Base-by-base conservation (phyloP, 2,113 vertebrate species). In the Pantherophis guttatus region DNA sequence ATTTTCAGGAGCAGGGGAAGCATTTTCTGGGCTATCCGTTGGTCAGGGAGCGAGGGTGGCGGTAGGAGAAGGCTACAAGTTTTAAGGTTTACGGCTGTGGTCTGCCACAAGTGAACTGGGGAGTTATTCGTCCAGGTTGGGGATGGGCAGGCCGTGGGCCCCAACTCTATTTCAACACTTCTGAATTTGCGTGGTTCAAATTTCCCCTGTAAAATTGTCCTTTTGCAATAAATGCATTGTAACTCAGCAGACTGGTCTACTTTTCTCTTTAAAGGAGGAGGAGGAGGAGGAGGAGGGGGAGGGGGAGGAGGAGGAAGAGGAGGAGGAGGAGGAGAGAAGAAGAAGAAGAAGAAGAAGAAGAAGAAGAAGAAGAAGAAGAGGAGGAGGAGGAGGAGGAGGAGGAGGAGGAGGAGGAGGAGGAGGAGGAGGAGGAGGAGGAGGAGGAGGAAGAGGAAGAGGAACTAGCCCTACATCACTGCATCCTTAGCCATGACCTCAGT, bases 321-420 rank as follows among this genome's bases (percentile, higher is more conserved):
- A 54, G 53, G 0, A 12, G 0, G 12, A 13, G 3, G 1, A 23
- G 57, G 57, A 8, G 57, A 44, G 44, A 2, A 44, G 44, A 2
- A 44, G 44, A 3, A 44, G 2, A 3, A 44, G 44, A 3, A 44
- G 44, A 44, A 44, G 44, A 44, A 44, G 44, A 3, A 44, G 44
- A 44, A 44, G 3, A 33, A 33, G 33, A 33, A 33, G 33, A 33
- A 33, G 33, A 33, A 33, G 33, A 33, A 33, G 53, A 54, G 53
- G 0, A 12, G 0, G 12, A n/a, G 12, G 5, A 15, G n/a, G 6
- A 24, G 12, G 12, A 1, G 62, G 11, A 1, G 8, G 1, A 3
- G 24, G 29, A 33, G 4, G 12, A 26, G 62, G 5, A n/a, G 65
- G 1, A 70, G 65, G 15, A 11, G 54, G 54, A 55, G 54, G 54